Evolutionary conservation across 2,888 invertebrate species (phyloP).

Genomic region (Siphlonurus alternatus): DNA sequence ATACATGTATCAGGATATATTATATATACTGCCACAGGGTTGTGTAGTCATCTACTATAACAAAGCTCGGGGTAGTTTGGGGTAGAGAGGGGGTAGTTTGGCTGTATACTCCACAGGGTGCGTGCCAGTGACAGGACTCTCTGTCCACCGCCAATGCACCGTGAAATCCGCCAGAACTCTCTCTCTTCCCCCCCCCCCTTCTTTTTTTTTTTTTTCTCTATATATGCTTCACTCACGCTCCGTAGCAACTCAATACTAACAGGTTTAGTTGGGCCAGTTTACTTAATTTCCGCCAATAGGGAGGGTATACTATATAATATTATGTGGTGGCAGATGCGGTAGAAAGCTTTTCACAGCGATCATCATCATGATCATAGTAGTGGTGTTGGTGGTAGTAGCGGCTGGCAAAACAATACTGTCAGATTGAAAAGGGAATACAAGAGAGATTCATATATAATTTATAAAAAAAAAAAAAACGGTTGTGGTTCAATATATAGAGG

Average conservation of each 20-base stretch:
- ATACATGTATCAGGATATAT: no score
- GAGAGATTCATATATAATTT: no score
- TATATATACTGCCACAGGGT: no score
- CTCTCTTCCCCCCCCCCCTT: background rate
- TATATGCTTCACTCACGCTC: background rate
- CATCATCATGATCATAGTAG: background rate
- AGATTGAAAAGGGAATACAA: background rate
- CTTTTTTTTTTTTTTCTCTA: background rate
- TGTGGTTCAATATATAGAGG: background rate
- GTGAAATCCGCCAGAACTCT: background rate
- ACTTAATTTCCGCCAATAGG: conserved; percentile 1
- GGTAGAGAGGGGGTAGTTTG: no score
- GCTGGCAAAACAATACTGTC: background rate
- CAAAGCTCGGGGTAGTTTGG: no score
- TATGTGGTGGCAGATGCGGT: background rate
- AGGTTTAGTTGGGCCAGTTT: conserved; percentile 1
- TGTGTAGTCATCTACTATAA: no score
- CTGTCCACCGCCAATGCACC: background rate
- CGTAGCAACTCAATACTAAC: background rate
- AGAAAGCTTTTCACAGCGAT: background rate
- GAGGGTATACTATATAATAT: background rate
- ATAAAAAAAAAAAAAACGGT: background rate
- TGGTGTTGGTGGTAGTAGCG: background rate
- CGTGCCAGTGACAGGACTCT: background rate
- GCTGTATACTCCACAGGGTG: background rate